These are phyloP conservation scores for Petaurus breviceps DNA, from an alignment of 2,113 vertebrate genomes.

Conservation along the genomic window DNA sequence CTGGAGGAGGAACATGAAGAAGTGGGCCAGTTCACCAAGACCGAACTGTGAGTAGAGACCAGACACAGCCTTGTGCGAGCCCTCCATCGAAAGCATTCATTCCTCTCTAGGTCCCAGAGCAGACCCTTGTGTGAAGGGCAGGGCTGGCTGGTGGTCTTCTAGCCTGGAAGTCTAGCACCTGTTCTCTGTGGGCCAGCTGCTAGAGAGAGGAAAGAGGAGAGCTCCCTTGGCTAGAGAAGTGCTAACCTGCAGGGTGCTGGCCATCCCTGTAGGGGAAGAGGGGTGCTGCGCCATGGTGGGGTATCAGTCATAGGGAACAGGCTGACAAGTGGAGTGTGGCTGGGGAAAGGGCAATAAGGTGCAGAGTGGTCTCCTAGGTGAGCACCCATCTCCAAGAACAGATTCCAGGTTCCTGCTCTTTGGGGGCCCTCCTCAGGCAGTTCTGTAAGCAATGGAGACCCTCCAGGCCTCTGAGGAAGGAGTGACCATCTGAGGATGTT, in stretches of 20 bases:
- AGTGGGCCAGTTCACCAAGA: not conserved
- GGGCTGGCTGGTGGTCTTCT: not conserved
- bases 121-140: not conserved
- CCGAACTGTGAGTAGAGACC: not conserved
- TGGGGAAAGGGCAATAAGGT: not conserved
- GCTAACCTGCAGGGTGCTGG: not conserved
- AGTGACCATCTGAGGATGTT: not conserved
- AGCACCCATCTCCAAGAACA: not conserved
- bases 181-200: not conserved
- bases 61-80: not conserved
- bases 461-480: not conserved
- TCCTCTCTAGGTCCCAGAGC: not conserved
- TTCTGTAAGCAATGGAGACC: too few relatives aligned
- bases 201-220: not conserved
- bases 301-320: not conserved
- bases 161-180: not conserved
- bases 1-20: not conserved
- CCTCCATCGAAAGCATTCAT: not conserved
- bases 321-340: too few relatives aligned
- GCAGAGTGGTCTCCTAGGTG: not conserved
- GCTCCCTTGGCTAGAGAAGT: not conserved
- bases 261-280: not conserved
- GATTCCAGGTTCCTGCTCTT: not conserved
- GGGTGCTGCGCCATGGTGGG: not conserved
- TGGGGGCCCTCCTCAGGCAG: not conserved